phyloP scores from a whole-genome alignment of 2,113 vertebrate genomes.

The Trogon surrucura region DNA sequence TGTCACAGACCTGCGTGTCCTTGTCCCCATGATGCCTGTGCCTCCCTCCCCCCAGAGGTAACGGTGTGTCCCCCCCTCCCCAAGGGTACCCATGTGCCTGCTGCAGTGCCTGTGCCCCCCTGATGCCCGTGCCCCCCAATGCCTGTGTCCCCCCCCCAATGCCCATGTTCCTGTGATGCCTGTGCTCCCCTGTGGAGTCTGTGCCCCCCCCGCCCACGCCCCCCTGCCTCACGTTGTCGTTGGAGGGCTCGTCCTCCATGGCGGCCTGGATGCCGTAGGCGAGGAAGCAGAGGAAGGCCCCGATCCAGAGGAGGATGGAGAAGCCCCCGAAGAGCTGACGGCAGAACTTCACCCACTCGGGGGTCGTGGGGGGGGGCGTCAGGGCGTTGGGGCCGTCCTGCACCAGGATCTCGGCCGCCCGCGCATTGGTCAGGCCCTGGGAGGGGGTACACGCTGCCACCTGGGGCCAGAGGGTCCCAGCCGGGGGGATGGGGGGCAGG shows the following conservation, averaged over 20 bases:
- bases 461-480: not conserved
- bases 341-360: constrained; percentile 96
- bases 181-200: not conserved
- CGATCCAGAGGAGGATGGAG: constrained; percentile 93
- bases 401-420: constrained; percentile 82
- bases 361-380: constrained; percentile 89
- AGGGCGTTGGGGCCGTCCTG: constrained; percentile 87
- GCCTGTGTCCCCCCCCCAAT: not conserved
- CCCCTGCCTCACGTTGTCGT: constrained; percentile 85
- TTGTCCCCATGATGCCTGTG: not conserved
- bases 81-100: too few relatives aligned
- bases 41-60: too few relatives aligned
- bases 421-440: constrained; percentile 84
- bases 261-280: constrained; percentile 90
- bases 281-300: constrained; percentile 90
- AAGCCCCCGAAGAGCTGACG: constrained; percentile 94
- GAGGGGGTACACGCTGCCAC: not conserved
- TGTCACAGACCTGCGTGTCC: too few relatives aligned
- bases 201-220: not conserved
- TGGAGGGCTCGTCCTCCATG: constrained; percentile 85
- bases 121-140: accelerated
- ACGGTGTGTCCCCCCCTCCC: not conserved
- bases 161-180: too few relatives aligned
- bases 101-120: not conserved
- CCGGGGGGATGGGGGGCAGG: too few relatives aligned